These are phyloP conservation scores for Protomyctophum bolini DNA, from an alignment of 2,113 vertebrate species.

Conservation along the genomic window DNA sequence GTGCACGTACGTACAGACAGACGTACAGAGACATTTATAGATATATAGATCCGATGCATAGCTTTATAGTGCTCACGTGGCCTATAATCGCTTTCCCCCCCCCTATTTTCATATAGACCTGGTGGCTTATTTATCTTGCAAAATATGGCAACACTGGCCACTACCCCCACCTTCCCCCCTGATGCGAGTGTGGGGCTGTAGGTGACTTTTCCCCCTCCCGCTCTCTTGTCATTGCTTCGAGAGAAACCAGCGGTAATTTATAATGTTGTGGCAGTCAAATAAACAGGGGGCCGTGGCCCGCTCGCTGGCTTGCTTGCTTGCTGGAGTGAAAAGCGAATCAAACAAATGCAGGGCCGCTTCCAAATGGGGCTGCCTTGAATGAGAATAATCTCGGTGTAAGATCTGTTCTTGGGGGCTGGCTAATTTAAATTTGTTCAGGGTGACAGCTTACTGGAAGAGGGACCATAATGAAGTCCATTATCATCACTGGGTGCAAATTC, in stretches of 20 bases:
- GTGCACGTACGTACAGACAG: no score
- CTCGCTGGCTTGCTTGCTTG: constrained; percentile 26
- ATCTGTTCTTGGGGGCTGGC: constrained; percentile 70
- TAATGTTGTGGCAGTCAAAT: constrained; percentile 74
- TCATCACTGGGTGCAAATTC: constrained; percentile 74
- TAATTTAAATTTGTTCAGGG: constrained; percentile 80
- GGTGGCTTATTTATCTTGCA: no score
- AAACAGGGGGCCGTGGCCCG: constrained; percentile 57
- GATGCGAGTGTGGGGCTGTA: constrained; percentile 38
- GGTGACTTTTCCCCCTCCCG: constrained; percentile 49
- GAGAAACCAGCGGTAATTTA: constrained; percentile 64
- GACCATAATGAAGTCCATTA: constrained; percentile 79
- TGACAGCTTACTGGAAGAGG: constrained; percentile 76
- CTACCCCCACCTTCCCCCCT: constrained; percentile 10
- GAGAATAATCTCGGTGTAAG: constrained; percentile 69
- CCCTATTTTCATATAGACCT: no score
- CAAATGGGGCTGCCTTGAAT: constrained; percentile 63
- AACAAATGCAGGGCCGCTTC: constrained; percentile 47
- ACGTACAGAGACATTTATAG: no score
- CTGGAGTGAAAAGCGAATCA: constrained; percentile 69
- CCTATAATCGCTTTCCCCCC: no score
- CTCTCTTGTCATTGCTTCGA: constrained; percentile 50
- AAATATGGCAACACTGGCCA: neutral
- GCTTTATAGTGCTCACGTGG: no score
- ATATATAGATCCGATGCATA: no score